Evolutionary conservation across 2,888 invertebrate species (phyloP), one percentile per base, ranked within the genome.

Genomic region (Lypha dubia): DNA sequence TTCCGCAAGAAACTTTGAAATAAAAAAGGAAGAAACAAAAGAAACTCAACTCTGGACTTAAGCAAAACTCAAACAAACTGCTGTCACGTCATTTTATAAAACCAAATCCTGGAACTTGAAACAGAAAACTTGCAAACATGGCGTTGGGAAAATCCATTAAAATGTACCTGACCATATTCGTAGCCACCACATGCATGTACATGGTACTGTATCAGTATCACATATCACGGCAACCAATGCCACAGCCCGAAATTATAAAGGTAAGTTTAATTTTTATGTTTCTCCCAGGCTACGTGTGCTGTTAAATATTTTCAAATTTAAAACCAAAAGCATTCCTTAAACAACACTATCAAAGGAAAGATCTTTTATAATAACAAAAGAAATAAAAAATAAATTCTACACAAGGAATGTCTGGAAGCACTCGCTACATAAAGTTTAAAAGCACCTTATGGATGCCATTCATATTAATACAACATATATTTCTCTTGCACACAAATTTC

Each of bases 91-190:
- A 28, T 51, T 51, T 51, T 13, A 51, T 3, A 51, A 68, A 35
- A 51, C 32, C 20, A 35, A 49, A 49, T 28, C n/a, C 9, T 17
- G 46, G 17, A 44, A 49, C 17, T 49, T n/a, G 4, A 49, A 65
- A 35, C 13, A 38, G 3, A 8, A 22, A 41, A 38, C 38, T 1
- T 46, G n/a, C 60, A 70, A 91, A 89, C 87, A 91, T 91, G 91
- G 90, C 89, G 70, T 84, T 94, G 93, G 93, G 93, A 91, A 93
- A 93, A 90, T 93, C 94, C 88, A 93, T 94, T 90, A 94, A 94
- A 93, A 93, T 95, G 93, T 95, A 94, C 93, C 93, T 95, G 92
- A 93, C 94, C 88, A 93, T 94, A 90, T 93, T 95, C 90, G 91
- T 94, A 90, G 91, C 92, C 86, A 94, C 94, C 89, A 93, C 93